A percentile compares a stretch with the other conserved stretches of the same genome.
Conservation (phyloP, 2,888 invertebrate genomes). For the Drosophila nr. fundita region DNA sequence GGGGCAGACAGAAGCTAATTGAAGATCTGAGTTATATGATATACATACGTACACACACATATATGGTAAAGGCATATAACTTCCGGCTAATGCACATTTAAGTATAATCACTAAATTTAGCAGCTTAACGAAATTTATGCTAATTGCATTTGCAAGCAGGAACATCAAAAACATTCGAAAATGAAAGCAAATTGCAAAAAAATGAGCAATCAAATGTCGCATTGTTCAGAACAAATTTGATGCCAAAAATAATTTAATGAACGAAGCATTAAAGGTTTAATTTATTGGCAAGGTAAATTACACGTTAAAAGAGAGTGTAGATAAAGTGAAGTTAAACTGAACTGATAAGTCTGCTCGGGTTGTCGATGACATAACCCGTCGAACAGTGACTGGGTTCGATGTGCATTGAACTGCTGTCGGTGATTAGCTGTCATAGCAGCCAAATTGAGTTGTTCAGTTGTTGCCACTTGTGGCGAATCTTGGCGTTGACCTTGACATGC, state of each 20-base stretch:
- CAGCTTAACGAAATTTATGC: constrained; percentile 49
- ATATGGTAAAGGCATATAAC: constrained; percentile 27
- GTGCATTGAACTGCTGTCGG: constrained; percentile 56
- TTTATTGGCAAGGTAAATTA: constrained; percentile 46
- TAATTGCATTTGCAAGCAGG: constrained; percentile 63
- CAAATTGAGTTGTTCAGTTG: constrained; percentile 44
- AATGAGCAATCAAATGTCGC: constrained; percentile 32
- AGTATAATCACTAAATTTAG: constrained; percentile 46
- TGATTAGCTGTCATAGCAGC: constrained; percentile 17
- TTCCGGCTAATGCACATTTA: constrained; percentile 62
- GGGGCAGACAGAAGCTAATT: constrained; percentile 53
- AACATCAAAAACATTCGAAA: constrained; percentile 44
- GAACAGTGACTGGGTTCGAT: constrained; percentile 32
- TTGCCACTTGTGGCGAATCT: constrained; percentile 52
- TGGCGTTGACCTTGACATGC: constrained; percentile 58
- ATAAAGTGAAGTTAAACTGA: constrained; percentile 11
- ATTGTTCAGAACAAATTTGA: constrained; percentile 21
- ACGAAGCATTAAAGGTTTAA: constrained; percentile 23
- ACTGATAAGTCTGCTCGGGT: constrained; percentile 20
- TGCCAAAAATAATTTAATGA: constrained; percentile 38
- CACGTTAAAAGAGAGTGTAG: constrained; percentile 2
- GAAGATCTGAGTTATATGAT: constrained; percentile 26
- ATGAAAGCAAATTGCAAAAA: constrained; percentile 42
- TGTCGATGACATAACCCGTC: constrained; percentile 57
- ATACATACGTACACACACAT: no score